Conservation (phyloP, 2,113 vertebrate genomes). For the Triplophysa rosa region DNA sequence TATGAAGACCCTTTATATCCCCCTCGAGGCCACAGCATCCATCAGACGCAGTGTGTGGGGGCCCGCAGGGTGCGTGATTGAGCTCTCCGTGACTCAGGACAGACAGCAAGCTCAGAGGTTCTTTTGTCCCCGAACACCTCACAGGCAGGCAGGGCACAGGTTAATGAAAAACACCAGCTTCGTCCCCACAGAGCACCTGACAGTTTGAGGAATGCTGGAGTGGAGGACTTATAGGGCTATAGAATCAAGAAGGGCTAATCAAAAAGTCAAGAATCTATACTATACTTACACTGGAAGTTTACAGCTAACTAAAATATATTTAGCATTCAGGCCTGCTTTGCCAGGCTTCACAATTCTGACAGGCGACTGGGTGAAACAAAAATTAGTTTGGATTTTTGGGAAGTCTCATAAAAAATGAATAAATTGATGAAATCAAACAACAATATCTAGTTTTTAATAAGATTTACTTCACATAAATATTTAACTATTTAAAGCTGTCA, state of each 20-base stretch:
- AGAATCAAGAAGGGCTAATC: conserved; percentile 5
- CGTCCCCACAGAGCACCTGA: conserved; percentile 54
- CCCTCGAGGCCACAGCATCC: conserved; percentile 46
- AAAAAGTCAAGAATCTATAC: conserved; percentile 13
- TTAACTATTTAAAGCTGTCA: no score
- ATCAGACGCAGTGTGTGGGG: conserved; percentile 46
- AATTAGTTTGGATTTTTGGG: no score
- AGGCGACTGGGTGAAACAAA: no score
- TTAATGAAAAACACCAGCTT: conserved; percentile 73
- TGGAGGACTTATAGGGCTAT: neutral
- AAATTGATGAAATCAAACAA: no score
- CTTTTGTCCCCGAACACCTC: conserved; percentile 52
- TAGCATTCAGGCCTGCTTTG: neutral
- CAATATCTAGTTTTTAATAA: no score
- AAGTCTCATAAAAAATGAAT: no score
- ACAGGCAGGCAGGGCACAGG: conserved; percentile 61
- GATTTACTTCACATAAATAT: no score
- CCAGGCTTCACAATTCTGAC: no score
- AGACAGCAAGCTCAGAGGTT: conserved; percentile 55
- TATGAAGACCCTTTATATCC: conserved; percentile 54
- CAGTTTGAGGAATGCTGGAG: conserved; percentile 34
- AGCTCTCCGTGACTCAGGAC: conserved; percentile 61
- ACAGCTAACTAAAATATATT: neutral
- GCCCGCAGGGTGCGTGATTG: conserved; percentile 66
- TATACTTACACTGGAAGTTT: neutral